Evolutionary conservation across 2,888 invertebrate genomes (phyloP).

Genomic region (Trimorus sp.): DNA sequence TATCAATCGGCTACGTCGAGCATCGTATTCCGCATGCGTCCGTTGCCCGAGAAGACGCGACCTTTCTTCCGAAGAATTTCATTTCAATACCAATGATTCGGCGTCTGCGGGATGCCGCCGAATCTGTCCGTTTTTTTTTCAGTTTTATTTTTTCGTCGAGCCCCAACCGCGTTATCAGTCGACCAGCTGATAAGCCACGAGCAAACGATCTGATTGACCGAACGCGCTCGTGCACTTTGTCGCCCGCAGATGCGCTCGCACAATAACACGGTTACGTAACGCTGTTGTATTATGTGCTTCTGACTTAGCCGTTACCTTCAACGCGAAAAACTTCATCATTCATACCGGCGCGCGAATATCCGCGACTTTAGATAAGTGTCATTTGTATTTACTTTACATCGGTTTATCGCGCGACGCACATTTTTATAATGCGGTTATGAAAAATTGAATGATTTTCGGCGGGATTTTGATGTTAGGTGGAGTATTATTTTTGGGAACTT

Average conservation of each 20-base stretch:
- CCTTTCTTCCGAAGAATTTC: slow-evolving; percentile 60
- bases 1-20: slow-evolving; percentile 51
- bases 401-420: slow-evolving; percentile 24
- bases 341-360: slow-evolving; percentile 34
- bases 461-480: not conserved
- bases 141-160: not conserved
- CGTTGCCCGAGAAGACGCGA: slow-evolving; percentile 49
- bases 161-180: not conserved
- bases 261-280: slow-evolving; percentile 55
- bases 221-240: slow-evolving; percentile 17
- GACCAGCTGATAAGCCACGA: too few relatives aligned
- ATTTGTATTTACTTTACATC: slow-evolving; percentile 50
- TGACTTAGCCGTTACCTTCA: slow-evolving; percentile 61
- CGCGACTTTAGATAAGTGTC: slow-evolving; percentile 50
- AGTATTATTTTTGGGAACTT: too few relatives aligned
- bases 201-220: not conserved
- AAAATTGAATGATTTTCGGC: slow-evolving; percentile 24
- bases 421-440: slow-evolving; percentile 31
- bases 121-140: too few relatives aligned
- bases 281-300: slow-evolving; percentile 54
- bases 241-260: slow-evolving; percentile 43
- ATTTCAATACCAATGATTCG: slow-evolving; percentile 64
- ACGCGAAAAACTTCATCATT: slow-evolving; percentile 62
- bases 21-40: slow-evolving; percentile 61
- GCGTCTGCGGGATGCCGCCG: slow-evolving; percentile 33